Evolutionary conservation across 2,888 invertebrate genomes (phyloP).

Genomic region (Ptilodon capucinus): DNA sequence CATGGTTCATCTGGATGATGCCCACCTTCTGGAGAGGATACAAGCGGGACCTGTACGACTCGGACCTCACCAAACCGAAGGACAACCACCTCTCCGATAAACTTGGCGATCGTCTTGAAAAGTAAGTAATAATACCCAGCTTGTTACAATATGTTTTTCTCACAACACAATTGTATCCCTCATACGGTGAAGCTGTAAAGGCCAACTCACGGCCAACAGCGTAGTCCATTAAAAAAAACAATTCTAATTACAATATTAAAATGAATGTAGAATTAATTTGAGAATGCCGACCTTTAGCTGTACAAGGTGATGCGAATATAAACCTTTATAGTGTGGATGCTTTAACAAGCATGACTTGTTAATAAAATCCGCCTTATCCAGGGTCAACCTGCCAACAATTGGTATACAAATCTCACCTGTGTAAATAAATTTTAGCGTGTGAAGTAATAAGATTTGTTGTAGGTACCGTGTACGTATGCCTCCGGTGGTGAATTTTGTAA

Average conservation of each 20-base stretch:
- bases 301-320: slow-evolving; percentile 43
- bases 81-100: slow-evolving; percentile 84
- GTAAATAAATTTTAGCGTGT: neutral
- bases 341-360: slow-evolving; percentile 31
- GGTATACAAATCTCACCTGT: neutral
- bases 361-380: slow-evolving; percentile 32
- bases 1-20: slow-evolving; percentile 81
- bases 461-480: too few species aligned
- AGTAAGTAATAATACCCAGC: slow-evolving; percentile 60
- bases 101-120: slow-evolving; percentile 85
- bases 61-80: slow-evolving; percentile 87
- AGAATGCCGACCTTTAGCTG: slow-evolving; percentile 39
- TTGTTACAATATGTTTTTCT: too few species aligned
- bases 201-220: too few species aligned
- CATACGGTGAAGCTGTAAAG: too few species aligned
- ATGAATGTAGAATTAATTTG: slow-evolving; percentile 32
- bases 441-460: too few species aligned
- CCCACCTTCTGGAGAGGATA: slow-evolving; percentile 83
- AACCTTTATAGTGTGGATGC: slow-evolving; percentile 21
- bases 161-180: too few species aligned
- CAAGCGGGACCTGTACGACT: slow-evolving; percentile 84
- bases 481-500: too few species aligned
- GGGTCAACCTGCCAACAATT: slow-evolving; percentile 23
- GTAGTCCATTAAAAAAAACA: too few species aligned
- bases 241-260: too few species aligned